These are phyloP conservation scores for Nerophis lumbriciformis DNA, from an alignment of 2,113 vertebrate species.

Conservation along the genomic window DNA sequence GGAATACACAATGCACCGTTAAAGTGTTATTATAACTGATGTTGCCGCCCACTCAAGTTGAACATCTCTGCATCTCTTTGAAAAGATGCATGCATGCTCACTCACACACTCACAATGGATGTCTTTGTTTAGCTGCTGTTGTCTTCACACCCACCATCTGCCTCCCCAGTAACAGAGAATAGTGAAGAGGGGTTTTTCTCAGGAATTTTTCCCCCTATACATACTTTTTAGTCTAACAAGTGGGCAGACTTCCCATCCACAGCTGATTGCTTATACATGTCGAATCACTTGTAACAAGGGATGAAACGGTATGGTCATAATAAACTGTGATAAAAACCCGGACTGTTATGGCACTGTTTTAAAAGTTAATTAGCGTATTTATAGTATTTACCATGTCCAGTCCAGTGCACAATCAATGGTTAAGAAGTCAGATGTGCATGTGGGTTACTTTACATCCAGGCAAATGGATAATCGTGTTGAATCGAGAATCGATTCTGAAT, in stretches of 20 bases:
- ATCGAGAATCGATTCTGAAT: too few relatives aligned
- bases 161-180: constrained; percentile 57
- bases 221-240: constrained; percentile 34
- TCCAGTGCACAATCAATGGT: too few relatives aligned
- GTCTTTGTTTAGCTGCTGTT: constrained; percentile 68
- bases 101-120: constrained; percentile 51
- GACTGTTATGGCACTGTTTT: too few relatives aligned
- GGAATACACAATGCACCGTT: constrained; percentile 51
- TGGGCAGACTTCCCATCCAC: constrained; percentile 31
- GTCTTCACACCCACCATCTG: constrained; percentile 72
- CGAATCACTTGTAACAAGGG: constrained; percentile 6
- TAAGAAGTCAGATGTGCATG: too few relatives aligned
- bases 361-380: too few relatives aligned
- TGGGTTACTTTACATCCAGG: too few relatives aligned
- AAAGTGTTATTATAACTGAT: constrained; percentile 52
- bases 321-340: too few relatives aligned
- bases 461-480: too few relatives aligned
- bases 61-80: constrained; percentile 43
- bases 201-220: constrained; percentile 47
- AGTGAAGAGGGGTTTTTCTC: constrained; percentile 44
- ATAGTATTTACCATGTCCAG: too few relatives aligned
- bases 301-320: too few relatives aligned
- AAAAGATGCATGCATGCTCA: constrained; percentile 35
- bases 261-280: constrained; percentile 39
- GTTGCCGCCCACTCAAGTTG: constrained; percentile 62